Conservation (phyloP, 2,113 vertebrate species). For the Dunckerocampus dactyliophorus region DNA sequence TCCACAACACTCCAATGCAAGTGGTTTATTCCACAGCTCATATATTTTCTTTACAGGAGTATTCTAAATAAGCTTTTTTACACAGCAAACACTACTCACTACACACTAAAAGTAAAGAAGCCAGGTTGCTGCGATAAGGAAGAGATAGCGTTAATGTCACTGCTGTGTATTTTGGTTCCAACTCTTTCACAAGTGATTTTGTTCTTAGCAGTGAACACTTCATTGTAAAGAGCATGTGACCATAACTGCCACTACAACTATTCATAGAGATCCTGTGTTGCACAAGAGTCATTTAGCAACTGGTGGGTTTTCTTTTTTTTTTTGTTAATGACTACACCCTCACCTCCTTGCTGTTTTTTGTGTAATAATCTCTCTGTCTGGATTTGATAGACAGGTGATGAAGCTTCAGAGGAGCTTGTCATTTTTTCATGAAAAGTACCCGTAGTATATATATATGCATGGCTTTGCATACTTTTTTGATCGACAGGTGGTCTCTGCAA, state of each 20-base stretch:
- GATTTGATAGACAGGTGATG: background rate
- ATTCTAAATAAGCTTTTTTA: no score
- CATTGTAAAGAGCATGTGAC: conserved; percentile 46
- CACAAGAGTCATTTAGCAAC: conserved; percentile 63
- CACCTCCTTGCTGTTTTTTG: conserved; percentile 13
- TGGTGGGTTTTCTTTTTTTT: conserved; percentile 7
- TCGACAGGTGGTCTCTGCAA: conserved; percentile 2
- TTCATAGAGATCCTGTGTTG: conserved; percentile 69
- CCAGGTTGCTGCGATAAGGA: no score
- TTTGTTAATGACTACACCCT: background rate
- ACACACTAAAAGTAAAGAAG: no score
- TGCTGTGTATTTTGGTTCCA: background rate
- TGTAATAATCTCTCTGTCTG: background rate
- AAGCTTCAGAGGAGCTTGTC: background rate
- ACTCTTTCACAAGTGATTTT: background rate
- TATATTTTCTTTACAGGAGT: no score
- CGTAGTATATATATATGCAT: background rate
- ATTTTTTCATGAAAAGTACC: no score
- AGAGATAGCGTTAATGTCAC: no score
- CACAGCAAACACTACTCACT: no score
- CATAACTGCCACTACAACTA: conserved; percentile 54
- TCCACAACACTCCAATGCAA: no score
- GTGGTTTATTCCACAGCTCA: no score
- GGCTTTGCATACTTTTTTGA: background rate
- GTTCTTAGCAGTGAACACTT: background rate